Evolutionary conservation across 2,113 vertebrate genomes (phyloP), one percentile per base, ranked within the genome.

Genomic region (Phocoena sinus): DNA sequence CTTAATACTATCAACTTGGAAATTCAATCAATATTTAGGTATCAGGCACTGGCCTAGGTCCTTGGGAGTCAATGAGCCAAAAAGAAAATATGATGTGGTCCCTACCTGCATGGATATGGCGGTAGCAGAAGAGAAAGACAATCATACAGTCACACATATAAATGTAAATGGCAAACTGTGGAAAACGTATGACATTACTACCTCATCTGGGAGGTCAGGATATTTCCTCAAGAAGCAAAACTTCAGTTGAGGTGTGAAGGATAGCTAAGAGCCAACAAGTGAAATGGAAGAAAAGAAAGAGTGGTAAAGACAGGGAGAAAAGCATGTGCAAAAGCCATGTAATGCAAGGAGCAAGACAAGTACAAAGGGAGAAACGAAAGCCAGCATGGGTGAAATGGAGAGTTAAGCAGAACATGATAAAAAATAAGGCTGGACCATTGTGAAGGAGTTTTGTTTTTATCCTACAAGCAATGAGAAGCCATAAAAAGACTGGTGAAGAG

Each of bases 11-110:
- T 41, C 38, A 85, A 88, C 50, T 63, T 84, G 67, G 50, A 74
- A 88, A 82, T 86, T 93, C 63, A 88, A 70, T 65, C 74, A 89
- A 68, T 81, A 96, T 44, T 71, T 81, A 85, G 73, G 28, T 77
- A 11, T 76, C 62, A 70, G 25, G 26, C 82, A 73, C 33, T 71
- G 12, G 90, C 14, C 31, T 62, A 90, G 41, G 20, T 74, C 31
- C 56, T 15, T 56, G 25, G 10, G 74, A 97, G 33, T 95, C 62
- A 97, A 76, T 21, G 11, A 81, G 25, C 25, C 73, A 62, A 63
- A 81, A 76, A 56, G 18, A 95, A 90, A 86, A 47, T 14, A 79
- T 89, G 26, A 91, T 56, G 23, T 70, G 70, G 20, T 41, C 10
- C 50, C 25, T 58, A 67, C 36, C 62, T 79, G 87, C 74, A 44